These are phyloP conservation scores for Cheirogaleus major DNA, from an alignment of 2,797 vertebrate genomes.

Conservation along the genomic window DNA sequence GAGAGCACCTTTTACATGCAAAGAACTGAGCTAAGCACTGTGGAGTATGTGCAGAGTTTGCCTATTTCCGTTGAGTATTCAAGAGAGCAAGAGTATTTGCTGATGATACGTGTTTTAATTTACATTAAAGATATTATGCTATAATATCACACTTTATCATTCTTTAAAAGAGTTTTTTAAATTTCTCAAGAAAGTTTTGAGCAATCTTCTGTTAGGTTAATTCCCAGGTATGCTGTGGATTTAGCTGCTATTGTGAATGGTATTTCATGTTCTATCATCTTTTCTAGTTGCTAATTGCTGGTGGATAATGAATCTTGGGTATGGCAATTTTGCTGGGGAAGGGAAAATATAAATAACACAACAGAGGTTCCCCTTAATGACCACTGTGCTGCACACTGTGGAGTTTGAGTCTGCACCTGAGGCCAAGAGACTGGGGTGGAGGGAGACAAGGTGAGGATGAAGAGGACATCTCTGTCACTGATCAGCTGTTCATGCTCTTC, in stretches of 20 bases:
- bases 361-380: background rate
- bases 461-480: background rate
- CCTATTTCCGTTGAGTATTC: background rate
- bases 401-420: background rate
- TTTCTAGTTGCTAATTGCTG: background rate
- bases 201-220: background rate
- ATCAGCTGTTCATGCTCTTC: background rate
- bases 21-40: background rate
- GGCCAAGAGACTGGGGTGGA: background rate
- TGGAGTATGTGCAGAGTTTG: background rate
- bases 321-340: background rate
- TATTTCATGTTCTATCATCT: background rate
- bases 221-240: background rate
- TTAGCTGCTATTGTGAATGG: background rate
- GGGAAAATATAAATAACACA: background rate
- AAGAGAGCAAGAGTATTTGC: background rate
- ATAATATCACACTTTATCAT: background rate
- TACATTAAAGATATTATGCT: background rate
- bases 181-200: background rate
- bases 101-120: background rate
- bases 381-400: background rate
- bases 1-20: background rate
- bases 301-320: background rate
- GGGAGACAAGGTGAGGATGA: background rate
- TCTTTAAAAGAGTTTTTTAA: background rate